A percentile compares a stretch with the other conserved stretches of the same genome.
These are phyloP conservation scores for Harpalus rufipes DNA, from an alignment of 2,888 invertebrate genomes.

Conservation along the genomic window DNA sequence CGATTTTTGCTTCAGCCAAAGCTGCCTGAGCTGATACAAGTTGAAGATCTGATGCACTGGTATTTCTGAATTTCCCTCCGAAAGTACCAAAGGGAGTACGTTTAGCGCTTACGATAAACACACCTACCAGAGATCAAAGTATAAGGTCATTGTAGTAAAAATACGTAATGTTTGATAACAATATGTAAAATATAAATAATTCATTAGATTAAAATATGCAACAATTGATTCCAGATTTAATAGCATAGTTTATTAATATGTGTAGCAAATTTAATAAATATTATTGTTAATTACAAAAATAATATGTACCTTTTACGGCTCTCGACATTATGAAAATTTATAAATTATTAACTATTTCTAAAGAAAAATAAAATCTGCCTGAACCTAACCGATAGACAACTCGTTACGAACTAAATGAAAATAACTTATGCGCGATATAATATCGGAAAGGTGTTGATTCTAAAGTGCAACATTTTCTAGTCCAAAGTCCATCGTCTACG, in stretches of 20 bases:
- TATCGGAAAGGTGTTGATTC: conserved; percentile 54
- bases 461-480: conserved; percentile 65
- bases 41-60: conserved; percentile 88
- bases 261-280: neutral
- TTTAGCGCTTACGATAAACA: conserved; percentile 96
- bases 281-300: neutral
- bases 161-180: neutral
- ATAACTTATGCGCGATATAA: conserved; percentile 47
- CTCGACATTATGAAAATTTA: conserved; percentile 75
- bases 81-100: conserved; percentile 98
- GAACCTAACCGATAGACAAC: conserved; percentile 68
- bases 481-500: conserved; percentile 66
- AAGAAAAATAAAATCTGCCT: conserved; percentile 52
- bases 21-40: conserved; percentile 90
- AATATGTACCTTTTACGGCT: conserved; percentile 76
- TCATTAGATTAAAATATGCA: conserved; percentile 70
- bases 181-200: conserved; percentile 17
- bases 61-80: conserved; percentile 90
- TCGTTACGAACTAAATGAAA: conserved; percentile 64
- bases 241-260: too few species aligned
- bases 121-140: conserved; percentile 79
- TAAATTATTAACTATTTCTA: conserved; percentile 68
- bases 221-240: neutral
- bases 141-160: neutral
- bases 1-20: conserved; percentile 87